Evolutionary conservation across 2,797 vertebrate genomes (phyloP), one percentile per base, ranked within the genome.

Genomic region (Tiaroga cobitis): DNA sequence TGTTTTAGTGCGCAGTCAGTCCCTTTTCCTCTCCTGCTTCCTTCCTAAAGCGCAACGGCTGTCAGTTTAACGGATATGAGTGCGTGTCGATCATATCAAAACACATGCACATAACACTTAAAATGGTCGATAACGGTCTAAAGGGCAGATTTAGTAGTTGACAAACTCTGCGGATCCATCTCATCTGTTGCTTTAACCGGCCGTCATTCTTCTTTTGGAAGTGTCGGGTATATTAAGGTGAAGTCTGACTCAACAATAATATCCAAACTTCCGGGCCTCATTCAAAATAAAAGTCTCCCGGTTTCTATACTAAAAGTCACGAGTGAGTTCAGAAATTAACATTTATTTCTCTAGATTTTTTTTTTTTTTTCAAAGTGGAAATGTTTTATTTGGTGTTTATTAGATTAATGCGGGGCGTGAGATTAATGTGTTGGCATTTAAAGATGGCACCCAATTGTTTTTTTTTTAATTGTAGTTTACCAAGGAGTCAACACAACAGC

Each of bases 21-120:
- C 87, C 43, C 61, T 82, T 91, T 90, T 91, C 91, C 90, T 80
- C 88, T 83, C 84, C 91, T 89, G 91, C 92, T 93, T 91, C 93
- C 93, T 93, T 80, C 86, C 75, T 83, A 85, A 49, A 51, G 89
- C 75, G 18, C 77, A 54, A 85, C 87, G 82, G 49, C 74, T 80
- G 59, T 43, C 15, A 46, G 67, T 46, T 77, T 26, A 80, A 65
- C 72, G 69, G 43, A 32, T 19, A 39, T 24, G 7, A 29, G 61
- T 10, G 15, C 11, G 51, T 34, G 21, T 59, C 51, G 51, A 72
- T 65, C 68, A 51, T 32, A 18, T 32, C 54, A 61, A 54, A 15
- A 56, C n/a, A 26, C 54, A 46, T 21, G 29, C 8, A 65, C 8
- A 19, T 32, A 49, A 56, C 41, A 54, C 29, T 32, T n/a, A n/a